phyloP scores from a whole-genome alignment of 2,888 invertebrate genomes.

The Coenonympha glycerion region DNA sequence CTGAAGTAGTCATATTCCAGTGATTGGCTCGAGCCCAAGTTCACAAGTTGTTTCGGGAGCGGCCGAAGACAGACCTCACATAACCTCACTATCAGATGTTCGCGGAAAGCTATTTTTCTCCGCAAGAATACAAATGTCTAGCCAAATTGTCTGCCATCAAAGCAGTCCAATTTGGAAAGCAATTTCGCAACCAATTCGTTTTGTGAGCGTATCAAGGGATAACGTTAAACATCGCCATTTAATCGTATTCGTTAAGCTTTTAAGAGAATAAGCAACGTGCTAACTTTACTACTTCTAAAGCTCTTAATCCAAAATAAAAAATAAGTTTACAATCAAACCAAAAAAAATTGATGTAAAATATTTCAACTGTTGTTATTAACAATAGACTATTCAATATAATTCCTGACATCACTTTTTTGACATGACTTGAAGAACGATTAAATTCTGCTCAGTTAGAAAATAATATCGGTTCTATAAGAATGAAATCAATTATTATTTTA shows the following conservation, averaged over 20 bases:
- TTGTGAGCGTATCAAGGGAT: conserved; percentile 70
- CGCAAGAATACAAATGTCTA: conserved; percentile 73
- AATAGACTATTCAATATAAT: too few relatives aligned
- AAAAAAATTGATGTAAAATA: too few relatives aligned
- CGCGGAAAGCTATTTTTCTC: conserved; percentile 72
- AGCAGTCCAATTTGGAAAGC: conserved; percentile 75
- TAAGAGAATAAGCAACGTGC: conserved; percentile 5
- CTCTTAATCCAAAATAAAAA: too few relatives aligned
- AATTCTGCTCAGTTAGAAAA: too few relatives aligned
- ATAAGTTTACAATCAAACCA: too few relatives aligned
- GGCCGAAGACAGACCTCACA: conserved; percentile 43
- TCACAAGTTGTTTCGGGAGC: conserved; percentile 41
- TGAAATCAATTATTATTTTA: too few relatives aligned
- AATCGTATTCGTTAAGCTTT: conserved; percentile 25
- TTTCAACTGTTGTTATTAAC: too few relatives aligned
- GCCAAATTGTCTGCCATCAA: conserved; percentile 73
- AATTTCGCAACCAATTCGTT: conserved; percentile 74
- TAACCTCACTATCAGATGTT: conserved; percentile 65
- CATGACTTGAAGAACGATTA: too few relatives aligned
- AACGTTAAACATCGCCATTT: conserved; percentile 69
- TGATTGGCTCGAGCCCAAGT: conserved; percentile 68
- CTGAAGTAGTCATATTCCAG: conserved; percentile 52
- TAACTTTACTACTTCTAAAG: neutral
- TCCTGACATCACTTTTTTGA: too few relatives aligned
- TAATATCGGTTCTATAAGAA: too few relatives aligned